Evolutionary conservation across 2,797 vertebrate species (phyloP).

Genomic region (Intellagama lesueurii): DNA sequence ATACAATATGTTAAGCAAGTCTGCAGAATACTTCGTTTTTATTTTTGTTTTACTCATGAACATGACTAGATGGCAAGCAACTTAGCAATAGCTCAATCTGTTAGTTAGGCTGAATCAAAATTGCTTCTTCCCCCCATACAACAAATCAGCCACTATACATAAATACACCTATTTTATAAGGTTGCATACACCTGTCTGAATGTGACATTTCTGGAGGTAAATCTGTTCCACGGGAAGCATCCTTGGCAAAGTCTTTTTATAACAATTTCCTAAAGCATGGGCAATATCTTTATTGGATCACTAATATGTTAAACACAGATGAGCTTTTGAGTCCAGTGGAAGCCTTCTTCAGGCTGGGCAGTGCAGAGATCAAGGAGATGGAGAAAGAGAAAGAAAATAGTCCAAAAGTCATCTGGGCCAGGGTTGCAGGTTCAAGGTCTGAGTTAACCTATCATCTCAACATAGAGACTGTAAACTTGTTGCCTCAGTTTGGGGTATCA

Average conservation of each 20-base stretch:
- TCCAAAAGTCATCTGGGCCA: no score
- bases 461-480: no score
- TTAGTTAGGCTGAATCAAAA: neutral
- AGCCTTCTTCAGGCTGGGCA: no score
- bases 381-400: no score
- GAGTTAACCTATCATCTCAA: no score
- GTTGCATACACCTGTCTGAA: neutral
- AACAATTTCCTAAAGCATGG: neutral
- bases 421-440: no score
- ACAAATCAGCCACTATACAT: neutral
- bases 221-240: neutral
- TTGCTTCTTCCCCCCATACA: neutral
- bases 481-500: no score
- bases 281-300: no score
- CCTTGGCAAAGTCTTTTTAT: neutral
- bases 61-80: neutral
- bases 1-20: neutral
- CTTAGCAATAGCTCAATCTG: neutral
- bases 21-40: neutral
- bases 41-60: neutral
- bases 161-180: neutral
- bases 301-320: no score
- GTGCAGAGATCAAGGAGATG: no score
- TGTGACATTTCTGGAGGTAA: neutral
- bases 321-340: no score